Evolutionary conservation across 2,888 invertebrate genomes (phyloP).

Genomic region (Conistra vaccinii): DNA sequence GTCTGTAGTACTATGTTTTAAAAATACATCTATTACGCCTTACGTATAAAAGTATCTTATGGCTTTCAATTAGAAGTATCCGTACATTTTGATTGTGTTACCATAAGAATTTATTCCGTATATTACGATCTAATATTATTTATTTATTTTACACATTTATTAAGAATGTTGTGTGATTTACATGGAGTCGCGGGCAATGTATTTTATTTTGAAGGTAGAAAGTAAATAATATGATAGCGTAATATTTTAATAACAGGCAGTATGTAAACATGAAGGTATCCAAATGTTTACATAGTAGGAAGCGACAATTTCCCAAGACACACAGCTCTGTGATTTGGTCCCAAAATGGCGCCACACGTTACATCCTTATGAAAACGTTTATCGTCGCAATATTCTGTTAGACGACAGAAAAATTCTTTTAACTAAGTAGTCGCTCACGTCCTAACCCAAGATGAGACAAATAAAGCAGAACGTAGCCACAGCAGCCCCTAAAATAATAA

Average conservation of each 20-base stretch:
- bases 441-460: conserved; percentile 69
- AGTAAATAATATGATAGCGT: not conserved
- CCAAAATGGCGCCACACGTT: conserved; percentile 1
- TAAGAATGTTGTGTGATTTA: too few relatives aligned
- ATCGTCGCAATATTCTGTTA: conserved; percentile 68
- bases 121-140: too few relatives aligned
- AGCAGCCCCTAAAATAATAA: conserved; percentile 84
- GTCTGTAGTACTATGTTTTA: too few relatives aligned
- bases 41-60: too few relatives aligned
- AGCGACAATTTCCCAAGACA: not conserved
- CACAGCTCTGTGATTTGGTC: not conserved
- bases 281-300: not conserved
- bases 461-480: conserved; percentile 75
- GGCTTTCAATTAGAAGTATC: too few relatives aligned
- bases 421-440: conserved; percentile 60
- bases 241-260: not conserved
- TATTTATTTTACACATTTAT: too few relatives aligned
- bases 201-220: not conserved
- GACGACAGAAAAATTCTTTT: conserved; percentile 43
- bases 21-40: too few relatives aligned
- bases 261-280: not conserved
- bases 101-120: too few relatives aligned
- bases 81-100: too few relatives aligned
- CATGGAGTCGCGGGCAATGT: not conserved
- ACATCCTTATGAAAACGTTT: conserved; percentile 27